Percentiles rank a stretch among this genome's conserved stretches.
Evolutionary conservation across 2,888 invertebrate genomes (phyloP).

Genomic region (Thymelicus lineola): DNA sequence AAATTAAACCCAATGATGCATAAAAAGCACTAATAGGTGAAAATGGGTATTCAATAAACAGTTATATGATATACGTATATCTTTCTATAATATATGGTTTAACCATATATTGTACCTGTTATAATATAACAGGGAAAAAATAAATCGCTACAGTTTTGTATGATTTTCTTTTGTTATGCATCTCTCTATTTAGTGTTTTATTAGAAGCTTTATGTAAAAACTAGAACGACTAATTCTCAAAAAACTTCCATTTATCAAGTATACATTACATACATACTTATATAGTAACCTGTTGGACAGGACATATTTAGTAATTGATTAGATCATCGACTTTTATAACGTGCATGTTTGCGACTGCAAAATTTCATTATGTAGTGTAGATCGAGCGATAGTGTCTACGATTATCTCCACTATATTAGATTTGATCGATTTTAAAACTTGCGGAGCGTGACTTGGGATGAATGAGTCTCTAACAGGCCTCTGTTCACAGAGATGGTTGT

Average conservation of each 20-base stretch:
- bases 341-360: too few species aligned
- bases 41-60: too few species aligned
- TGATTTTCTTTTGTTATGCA: too few species aligned
- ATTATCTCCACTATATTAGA: slow-evolving; percentile 20
- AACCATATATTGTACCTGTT: too few species aligned
- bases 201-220: background rate
- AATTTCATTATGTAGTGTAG: background rate
- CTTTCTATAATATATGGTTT: too few species aligned
- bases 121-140: too few species aligned
- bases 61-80: too few species aligned
- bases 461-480: slow-evolving; percentile 55
- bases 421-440: slow-evolving; percentile 54
- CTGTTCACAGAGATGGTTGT: slow-evolving; percentile 50
- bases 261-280: too few species aligned
- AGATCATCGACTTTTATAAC: slow-evolving; percentile 52
- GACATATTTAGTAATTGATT: slow-evolving; percentile 38
- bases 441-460: slow-evolving; percentile 70
- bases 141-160: too few species aligned
- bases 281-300: background rate
- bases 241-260: background rate
- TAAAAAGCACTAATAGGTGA: background rate
- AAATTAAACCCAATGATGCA: slow-evolving; percentile 2
- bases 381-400: background rate
- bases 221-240: background rate
- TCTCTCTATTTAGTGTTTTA: too few species aligned